Conservation (phyloP, 2,797 vertebrate genomes). For the Uromys caudimaculatus region DNA sequence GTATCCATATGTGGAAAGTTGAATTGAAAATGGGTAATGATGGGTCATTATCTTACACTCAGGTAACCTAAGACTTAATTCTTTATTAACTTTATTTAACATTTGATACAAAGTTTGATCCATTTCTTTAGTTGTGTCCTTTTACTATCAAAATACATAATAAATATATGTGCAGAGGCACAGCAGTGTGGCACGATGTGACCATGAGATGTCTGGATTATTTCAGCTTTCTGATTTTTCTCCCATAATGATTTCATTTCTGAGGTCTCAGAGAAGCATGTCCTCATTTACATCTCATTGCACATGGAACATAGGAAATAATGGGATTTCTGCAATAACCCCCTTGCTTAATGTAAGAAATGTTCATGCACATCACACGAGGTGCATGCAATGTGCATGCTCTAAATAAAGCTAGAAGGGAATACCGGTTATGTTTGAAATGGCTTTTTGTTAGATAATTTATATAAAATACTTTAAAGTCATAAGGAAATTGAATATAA, state of each 20-base stretch:
- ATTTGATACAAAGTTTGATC: background rate
- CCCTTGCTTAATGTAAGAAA: background rate
- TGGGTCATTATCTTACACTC: background rate
- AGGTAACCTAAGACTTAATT: background rate
- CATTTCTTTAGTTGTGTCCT: background rate
- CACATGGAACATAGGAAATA: background rate
- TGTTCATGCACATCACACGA: background rate
- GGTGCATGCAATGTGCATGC: background rate
- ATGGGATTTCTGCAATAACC: background rate
- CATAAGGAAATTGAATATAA: background rate
- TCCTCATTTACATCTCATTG: background rate
- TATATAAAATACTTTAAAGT: background rate
- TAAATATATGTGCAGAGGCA: background rate
- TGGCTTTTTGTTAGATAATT: background rate
- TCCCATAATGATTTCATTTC: background rate
- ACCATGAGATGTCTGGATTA: background rate
- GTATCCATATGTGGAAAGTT: background rate
- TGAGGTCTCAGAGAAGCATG: background rate
- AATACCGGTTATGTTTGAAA: background rate
- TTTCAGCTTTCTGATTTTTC: constrained; percentile 21
- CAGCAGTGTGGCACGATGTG: background rate
- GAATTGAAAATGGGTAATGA: background rate
- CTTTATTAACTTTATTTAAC: background rate
- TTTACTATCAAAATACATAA: background rate
- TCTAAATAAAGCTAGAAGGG: background rate